Base-by-base conservation (phyloP, 2,888 invertebrate genomes). In the Dasysyrphus tricinctus region DNA sequence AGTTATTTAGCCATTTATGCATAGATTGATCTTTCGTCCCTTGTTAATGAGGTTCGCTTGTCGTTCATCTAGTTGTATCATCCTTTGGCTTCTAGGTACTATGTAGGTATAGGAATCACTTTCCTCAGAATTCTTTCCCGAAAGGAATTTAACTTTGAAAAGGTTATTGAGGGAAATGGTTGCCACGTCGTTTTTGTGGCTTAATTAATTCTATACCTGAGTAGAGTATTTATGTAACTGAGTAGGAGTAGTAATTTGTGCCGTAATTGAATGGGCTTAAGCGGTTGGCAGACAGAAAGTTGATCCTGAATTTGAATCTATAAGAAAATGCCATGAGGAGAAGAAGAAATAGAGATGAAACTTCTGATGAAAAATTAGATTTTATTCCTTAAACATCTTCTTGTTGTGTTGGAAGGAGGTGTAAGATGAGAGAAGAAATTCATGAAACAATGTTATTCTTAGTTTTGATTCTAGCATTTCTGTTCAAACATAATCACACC, bases 171-270 rank as follows among this genome's bases (percentile, higher is more conserved):
- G 14, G n/a, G 4, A 44, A 44, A 47, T 47, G 47, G 47, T 9
- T 47, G 47, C 16, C 47, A 47, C 47, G 47, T 16, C 16, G 47
- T 47, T 47, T 47, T 47, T 47, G 47, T 47, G 47, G 47, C 16
- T 16, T 47, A 47, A 47, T 47, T 16, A 47, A 16, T 47, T 47
- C 47, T 47, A 16, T n/a, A 47, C 47, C 47, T 47, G 16, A 47
- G 47, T 47, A 16, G 16, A 47, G 47, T 47, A 16, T 47, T 47
- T 47, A 47, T 47, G 47, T 47, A 47, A 16, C 47, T 16, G 9
- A 16, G 47, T 16, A 3, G 47, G 47, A 47, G 16, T 47, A 47
- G 16, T 47, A 16, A 47, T 47, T 47, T 47, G 47, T 47, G n/a
- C 16, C 8, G 8, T 47, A 47, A 44, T n/a, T 44, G n/a, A 16